These are phyloP conservation scores for Conomelus anceps DNA, from an alignment of 2,888 invertebrate species.

Conservation along the genomic window DNA sequence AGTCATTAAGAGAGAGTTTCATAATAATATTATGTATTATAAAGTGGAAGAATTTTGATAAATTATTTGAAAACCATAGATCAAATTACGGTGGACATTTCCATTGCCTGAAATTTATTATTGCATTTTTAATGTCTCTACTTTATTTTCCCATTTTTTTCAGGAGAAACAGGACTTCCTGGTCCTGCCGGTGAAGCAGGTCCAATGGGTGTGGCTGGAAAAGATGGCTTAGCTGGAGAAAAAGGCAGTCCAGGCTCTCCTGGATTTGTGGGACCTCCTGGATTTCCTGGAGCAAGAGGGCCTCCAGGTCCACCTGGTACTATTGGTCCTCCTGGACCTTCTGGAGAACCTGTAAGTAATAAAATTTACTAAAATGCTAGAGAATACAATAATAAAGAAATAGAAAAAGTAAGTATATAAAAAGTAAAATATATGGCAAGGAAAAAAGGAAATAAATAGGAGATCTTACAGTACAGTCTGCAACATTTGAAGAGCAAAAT, in stretches of 20 bases:
- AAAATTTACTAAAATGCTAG: neutral
- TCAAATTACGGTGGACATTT: too few relatives aligned
- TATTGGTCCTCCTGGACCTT: constrained; percentile 64
- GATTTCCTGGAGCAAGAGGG: constrained; percentile 75
- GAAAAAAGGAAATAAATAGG: too few relatives aligned
- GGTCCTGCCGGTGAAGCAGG: constrained; percentile 72
- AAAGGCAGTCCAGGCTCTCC: constrained; percentile 68
- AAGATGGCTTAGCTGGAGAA: constrained; percentile 73
- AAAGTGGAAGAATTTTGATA: too few relatives aligned
- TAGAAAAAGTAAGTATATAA: too few relatives aligned
- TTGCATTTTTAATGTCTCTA: neutral
- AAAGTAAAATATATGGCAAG: too few relatives aligned
- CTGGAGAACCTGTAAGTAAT: constrained; percentile 61
- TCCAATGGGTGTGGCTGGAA: constrained; percentile 61
- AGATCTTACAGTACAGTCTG: too few relatives aligned
- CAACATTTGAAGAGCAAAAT: too few relatives aligned
- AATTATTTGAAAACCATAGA: too few relatives aligned
- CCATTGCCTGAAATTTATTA: too few relatives aligned
- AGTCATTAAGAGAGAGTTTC: too few relatives aligned
- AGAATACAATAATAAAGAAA: too few relatives aligned
- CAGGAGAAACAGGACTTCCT: constrained; percentile 68
- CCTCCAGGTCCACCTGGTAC: constrained; percentile 67
- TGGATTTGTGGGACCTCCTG: constrained; percentile 69
- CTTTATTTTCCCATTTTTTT: constrained; percentile 15
- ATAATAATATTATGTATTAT: too few relatives aligned